These are phyloP conservation scores for Opisthocomus hoazin DNA, from an alignment of 2,113 vertebrate species.

Conservation along the genomic window DNA sequence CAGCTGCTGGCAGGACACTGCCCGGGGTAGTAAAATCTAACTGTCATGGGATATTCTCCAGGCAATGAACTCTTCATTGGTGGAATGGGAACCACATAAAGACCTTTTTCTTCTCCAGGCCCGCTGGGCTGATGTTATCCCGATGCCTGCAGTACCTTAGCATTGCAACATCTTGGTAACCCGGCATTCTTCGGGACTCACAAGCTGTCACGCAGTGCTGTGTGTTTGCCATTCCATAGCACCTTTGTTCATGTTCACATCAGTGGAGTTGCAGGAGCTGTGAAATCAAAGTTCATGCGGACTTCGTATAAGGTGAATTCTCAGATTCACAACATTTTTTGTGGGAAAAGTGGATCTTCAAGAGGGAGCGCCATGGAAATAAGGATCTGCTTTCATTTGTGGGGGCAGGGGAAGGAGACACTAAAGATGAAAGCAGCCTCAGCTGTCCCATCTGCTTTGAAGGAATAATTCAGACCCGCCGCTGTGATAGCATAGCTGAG, in stretches of 20 bases:
- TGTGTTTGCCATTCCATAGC: background rate
- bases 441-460: background rate
- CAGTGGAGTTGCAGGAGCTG: background rate
- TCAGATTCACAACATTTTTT: background rate
- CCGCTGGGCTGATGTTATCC: background rate
- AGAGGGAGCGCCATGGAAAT: background rate
- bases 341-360: background rate
- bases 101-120: background rate
- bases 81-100: background rate
- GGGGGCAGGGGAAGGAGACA: background rate
- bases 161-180: background rate
- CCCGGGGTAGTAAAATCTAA: background rate
- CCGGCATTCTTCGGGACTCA: background rate
- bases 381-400: background rate
- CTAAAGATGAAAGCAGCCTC: background rate
- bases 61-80: background rate
- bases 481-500: background rate
- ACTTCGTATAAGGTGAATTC: background rate
- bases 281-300: background rate
- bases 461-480: background rate
- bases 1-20: background rate
- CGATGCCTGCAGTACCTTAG: background rate
- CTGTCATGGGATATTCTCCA: background rate
- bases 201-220: fast-evolving
- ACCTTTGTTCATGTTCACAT: background rate